phyloP scores from a whole-genome alignment of 2,113 vertebrate species.

The Electrona antarctica region DNA sequence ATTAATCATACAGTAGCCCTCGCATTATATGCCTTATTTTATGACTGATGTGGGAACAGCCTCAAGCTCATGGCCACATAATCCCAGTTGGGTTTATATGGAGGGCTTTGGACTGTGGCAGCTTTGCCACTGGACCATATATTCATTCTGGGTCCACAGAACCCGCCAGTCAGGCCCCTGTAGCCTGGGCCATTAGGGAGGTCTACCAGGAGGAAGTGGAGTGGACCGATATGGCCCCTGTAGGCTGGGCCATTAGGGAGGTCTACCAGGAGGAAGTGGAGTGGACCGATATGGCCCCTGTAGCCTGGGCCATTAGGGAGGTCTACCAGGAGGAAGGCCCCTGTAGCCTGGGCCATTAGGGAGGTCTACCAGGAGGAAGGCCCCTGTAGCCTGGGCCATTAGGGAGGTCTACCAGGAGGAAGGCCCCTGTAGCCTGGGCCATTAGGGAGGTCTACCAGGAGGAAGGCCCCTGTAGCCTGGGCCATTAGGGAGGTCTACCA shows the following conservation, averaged over 20 bases:
- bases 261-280: conserved; percentile 38
- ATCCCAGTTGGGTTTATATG: conserved; percentile 47
- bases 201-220: conserved; percentile 38
- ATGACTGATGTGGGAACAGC: conserved; percentile 43
- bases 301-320: conserved; percentile 23
- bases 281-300: neutral
- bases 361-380: conserved; percentile 41
- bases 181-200: conserved; percentile 23
- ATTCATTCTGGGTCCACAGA: conserved; percentile 46
- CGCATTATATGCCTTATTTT: conserved; percentile 17
- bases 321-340: conserved; percentile 40
- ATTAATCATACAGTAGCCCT: neutral
- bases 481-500: conserved; percentile 21
- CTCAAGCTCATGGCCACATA: conserved; percentile 40
- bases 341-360: conserved; percentile 11
- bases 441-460: no score
- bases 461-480: conserved; percentile 37
- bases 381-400: conserved; percentile 21
- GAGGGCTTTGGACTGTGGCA: conserved; percentile 37
- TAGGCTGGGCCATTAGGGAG: conserved; percentile 22
- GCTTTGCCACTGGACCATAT: conserved; percentile 48
- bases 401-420: conserved; percentile 39
- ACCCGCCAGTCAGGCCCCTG: neutral
- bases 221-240: neutral
- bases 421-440: no score